phyloP scores from a whole-genome alignment of 2,797 vertebrate genomes.

The Lophius americanus region DNA sequence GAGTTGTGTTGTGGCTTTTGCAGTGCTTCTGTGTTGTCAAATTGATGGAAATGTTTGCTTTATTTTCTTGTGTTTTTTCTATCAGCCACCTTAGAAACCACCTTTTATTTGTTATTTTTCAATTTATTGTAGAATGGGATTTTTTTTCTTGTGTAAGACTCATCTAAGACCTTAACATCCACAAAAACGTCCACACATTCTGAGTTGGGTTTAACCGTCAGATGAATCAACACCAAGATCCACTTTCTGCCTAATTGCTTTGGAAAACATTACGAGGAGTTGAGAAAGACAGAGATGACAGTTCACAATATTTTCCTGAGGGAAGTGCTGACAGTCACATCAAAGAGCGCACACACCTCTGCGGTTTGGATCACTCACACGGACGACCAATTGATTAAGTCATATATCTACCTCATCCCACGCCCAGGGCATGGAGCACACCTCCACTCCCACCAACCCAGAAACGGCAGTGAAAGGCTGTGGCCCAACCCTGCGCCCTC shows the following conservation, averaged over 20 bases:
- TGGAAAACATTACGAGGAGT: constrained; percentile 76
- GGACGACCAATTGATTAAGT: constrained; percentile 80
- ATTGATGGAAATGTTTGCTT: no score
- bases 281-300: constrained; percentile 71
- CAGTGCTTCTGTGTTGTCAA: no score
- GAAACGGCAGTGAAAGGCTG: constrained; percentile 62
- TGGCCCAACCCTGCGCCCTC: constrained; percentile 82
- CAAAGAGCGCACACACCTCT: constrained; percentile 74
- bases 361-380: constrained; percentile 77
- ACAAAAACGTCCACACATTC: constrained; percentile 28
- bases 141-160: neutral
- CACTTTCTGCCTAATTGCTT: constrained; percentile 75
- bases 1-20: no score
- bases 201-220: constrained; percentile 53
- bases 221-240: constrained; percentile 65
- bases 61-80: no score
- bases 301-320: constrained; percentile 70
- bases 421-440: constrained; percentile 60
- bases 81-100: no score
- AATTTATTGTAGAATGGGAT: no score
- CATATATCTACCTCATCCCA: constrained; percentile 82
- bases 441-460: constrained; percentile 46
- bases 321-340: constrained; percentile 73
- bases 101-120: no score
- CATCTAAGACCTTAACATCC: constrained; percentile 13